Evolutionary conservation across 2,888 invertebrate genomes (phyloP).

Genomic region (Metallyticus violacea): DNA sequence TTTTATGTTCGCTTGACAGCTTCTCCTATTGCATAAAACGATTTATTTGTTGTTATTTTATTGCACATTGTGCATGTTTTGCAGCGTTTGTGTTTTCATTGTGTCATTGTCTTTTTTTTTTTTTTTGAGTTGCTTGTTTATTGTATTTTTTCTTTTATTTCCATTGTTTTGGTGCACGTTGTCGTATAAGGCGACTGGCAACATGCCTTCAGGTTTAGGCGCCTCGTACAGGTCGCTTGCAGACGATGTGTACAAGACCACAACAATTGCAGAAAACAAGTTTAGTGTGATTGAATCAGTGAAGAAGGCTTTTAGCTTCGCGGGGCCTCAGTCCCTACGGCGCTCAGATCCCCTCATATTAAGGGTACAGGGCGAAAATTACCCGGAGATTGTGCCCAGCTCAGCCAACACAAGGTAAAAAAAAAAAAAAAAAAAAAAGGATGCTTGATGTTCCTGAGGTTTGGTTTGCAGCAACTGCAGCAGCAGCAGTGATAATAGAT

Average conservation of each 20-base stretch:
- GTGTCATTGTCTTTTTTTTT: too few relatives aligned
- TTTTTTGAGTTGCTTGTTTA: not conserved
- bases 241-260: conserved; percentile 63
- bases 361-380: conserved; percentile 3
- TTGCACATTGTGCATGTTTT: not conserved
- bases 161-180: not conserved
- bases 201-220: conserved; percentile 62
- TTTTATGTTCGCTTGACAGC: too few relatives aligned
- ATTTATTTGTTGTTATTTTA: not conserved
- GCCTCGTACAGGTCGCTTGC: conserved; percentile 62
- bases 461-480: not conserved
- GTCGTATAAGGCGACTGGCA: conserved; percentile 19
- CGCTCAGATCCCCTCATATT: conserved; percentile 42
- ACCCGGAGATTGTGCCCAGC: not conserved
- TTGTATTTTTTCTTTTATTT: not conserved
- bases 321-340: conserved; percentile 38
- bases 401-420: not conserved
- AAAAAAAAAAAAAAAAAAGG: too few relatives aligned
- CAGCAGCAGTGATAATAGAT: too few relatives aligned
- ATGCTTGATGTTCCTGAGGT: too few relatives aligned
- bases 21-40: not conserved
- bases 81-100: not conserved
- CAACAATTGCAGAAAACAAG: conserved; percentile 56
- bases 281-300: conserved; percentile 57
- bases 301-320: conserved; percentile 59